A percentile compares a stretch with the other conserved stretches of the same genome.
These are phyloP conservation scores for Lepus europaeus DNA, from an alignment of 2,113 vertebrate species.

Conservation along the genomic window DNA sequence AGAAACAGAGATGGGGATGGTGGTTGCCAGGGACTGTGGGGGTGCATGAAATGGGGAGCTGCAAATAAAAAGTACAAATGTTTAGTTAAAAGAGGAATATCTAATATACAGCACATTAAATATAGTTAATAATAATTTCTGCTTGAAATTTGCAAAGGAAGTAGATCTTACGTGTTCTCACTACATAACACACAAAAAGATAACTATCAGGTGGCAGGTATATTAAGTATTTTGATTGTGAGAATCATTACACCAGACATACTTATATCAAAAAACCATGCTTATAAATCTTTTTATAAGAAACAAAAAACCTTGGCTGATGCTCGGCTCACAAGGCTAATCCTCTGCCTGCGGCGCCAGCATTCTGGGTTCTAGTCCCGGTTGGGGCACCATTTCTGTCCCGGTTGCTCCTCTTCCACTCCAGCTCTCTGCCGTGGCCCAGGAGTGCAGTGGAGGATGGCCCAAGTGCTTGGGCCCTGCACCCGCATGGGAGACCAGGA, in stretches of 20 bases:
- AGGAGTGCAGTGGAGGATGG: too few species aligned
- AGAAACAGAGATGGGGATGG: not conserved
- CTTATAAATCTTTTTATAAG: too few species aligned
- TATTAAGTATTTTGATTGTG: not conserved
- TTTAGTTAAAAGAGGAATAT: not conserved
- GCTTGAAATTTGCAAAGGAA: not conserved
- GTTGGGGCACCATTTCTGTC: too few species aligned
- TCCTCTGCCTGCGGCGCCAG: too few species aligned
- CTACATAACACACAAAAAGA: not conserved
- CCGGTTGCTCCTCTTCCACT: too few species aligned
- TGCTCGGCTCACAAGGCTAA: too few species aligned
- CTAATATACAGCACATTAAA: not conserved
- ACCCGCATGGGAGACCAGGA: too few species aligned
- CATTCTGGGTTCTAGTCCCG: too few species aligned
- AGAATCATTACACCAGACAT: not conserved
- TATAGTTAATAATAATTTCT: not conserved
- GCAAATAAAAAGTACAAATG: not conserved
- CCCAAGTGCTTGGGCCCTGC: too few species aligned
- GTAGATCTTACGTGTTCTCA: not conserved
- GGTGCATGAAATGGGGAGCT: not conserved
- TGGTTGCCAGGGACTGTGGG: not conserved
- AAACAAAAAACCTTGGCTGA: too few species aligned
- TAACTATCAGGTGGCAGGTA: not conserved
- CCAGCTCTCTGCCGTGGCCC: too few species aligned
- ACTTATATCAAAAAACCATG: not conserved